These are phyloP conservation scores for Aricia artaxerxes DNA, from an alignment of 2,888 invertebrate species.

Conservation along the genomic window DNA sequence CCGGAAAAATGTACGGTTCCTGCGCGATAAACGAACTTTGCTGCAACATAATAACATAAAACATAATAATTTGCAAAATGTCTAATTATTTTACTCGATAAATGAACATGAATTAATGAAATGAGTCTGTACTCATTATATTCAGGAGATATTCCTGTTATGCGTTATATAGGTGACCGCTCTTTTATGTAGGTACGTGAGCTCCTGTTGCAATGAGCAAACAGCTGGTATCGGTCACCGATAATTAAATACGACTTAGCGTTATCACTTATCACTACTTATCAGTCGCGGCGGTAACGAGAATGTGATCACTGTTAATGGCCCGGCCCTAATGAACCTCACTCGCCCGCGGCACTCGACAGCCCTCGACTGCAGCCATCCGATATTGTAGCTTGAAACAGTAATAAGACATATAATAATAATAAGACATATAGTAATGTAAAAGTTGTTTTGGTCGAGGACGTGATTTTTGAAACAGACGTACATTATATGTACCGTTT, in stretches of 20 bases:
- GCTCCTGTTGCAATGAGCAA: neutral
- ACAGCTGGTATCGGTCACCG: conserved; percentile 49
- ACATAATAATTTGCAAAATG: too few relatives aligned
- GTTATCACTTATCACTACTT: conserved; percentile 40
- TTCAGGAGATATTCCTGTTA: neutral
- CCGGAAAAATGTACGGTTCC: too few relatives aligned
- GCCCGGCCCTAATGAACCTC: conserved; percentile 51
- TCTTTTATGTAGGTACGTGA: neutral
- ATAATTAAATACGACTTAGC: conserved; percentile 55
- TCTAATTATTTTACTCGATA: too few relatives aligned
- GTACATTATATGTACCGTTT: too few relatives aligned
- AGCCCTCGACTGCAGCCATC: neutral
- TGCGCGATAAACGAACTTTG: too few relatives aligned
- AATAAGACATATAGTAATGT: too few relatives aligned
- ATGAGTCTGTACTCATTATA: too few relatives aligned
- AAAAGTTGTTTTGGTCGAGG: neutral
- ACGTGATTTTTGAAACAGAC: too few relatives aligned
- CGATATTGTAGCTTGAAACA: neutral
- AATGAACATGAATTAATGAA: too few relatives aligned
- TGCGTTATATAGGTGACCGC: neutral
- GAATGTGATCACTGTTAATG: conserved; percentile 61
- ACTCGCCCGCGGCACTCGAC: neutral
- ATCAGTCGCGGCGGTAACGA: conserved; percentile 55
- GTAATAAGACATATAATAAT: too few relatives aligned
- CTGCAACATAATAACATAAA: too few relatives aligned